phyloP scores from a whole-genome alignment of 2,113 vertebrate genomes.

The Speoplatyrhinus poulsoni region DNA sequence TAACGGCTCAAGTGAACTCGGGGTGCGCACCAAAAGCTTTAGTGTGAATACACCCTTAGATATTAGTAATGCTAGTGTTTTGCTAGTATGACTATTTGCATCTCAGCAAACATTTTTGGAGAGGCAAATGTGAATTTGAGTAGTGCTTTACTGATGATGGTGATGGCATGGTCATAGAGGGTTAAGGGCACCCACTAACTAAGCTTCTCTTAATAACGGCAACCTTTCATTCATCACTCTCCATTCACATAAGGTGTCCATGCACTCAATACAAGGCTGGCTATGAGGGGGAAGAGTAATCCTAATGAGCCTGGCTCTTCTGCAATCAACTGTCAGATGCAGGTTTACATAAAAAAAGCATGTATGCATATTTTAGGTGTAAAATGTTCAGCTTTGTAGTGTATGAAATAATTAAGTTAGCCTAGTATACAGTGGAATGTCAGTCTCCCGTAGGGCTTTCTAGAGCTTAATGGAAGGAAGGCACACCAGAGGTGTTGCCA shows the following conservation, averaged over 20 bases:
- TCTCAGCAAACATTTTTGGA: conserved; percentile 46
- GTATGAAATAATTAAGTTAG: conserved; percentile 55
- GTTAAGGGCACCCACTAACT: conserved; percentile 50
- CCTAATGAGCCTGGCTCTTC: conserved; percentile 25
- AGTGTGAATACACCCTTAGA: conserved; percentile 38
- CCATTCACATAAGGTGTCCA: conserved; percentile 61
- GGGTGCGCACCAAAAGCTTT: too few species aligned
- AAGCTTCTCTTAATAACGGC: conserved; percentile 65
- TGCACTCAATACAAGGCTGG: conserved; percentile 40
- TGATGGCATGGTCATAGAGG: too few species aligned
- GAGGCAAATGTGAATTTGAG: conserved; percentile 58
- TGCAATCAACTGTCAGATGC: conserved; percentile 34
- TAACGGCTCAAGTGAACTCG: too few species aligned
- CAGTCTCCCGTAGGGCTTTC: conserved; percentile 26
- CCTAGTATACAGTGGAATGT: conserved; percentile 45
- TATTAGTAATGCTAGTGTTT: conserved; percentile 18
- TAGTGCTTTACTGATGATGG: conserved; percentile 33
- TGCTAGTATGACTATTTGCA: conserved; percentile 44
- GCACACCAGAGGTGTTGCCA: conserved; percentile 37
- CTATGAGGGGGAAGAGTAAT: not conserved
- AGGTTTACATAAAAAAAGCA: conserved; percentile 50
- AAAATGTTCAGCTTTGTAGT: conserved; percentile 34
- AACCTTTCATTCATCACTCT: conserved; percentile 60
- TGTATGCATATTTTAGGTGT: conserved; percentile 42
- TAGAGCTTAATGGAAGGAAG: conserved; percentile 45